Percentiles rank a stretch among this genome's conserved stretches.
phyloP scores from a whole-genome alignment of 2,113 vertebrate species.

The Nannospalax galili region DNA sequence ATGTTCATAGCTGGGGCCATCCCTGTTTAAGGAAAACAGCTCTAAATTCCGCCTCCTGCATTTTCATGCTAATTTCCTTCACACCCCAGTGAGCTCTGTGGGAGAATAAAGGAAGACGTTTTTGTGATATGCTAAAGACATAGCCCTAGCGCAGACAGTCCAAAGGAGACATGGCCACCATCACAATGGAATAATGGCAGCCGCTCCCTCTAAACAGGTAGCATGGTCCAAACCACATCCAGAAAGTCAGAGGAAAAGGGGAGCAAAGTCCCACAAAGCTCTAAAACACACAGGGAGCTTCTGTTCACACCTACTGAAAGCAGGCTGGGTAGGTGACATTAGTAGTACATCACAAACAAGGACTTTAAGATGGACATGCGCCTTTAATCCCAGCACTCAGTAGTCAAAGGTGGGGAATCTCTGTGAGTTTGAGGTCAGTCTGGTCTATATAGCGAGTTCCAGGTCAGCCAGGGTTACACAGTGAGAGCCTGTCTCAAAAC shows the following conservation, averaged over 20 bases:
- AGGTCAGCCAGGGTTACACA: neutral
- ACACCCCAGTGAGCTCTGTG: neutral
- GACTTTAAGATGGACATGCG: neutral
- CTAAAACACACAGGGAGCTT: neutral
- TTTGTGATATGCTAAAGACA: neutral
- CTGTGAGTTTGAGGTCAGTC: neutral
- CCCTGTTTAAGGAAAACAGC: constrained; percentile 32
- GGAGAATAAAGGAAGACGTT: neutral
- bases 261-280: neutral
- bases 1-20: neutral
- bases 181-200: neutral
- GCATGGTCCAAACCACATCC: neutral
- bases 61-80: constrained; percentile 55
- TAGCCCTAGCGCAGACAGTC: neutral
- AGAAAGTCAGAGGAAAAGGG: neutral
- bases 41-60: constrained; percentile 33
- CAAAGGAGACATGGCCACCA: neutral
- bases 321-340: neutral
- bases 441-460: neutral
- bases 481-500: neutral
- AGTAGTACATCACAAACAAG: neutral
- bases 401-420: neutral
- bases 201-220: neutral
- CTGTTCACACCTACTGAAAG: neutral
- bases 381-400: neutral